These are phyloP conservation scores for Tetragnatha montana DNA, from an alignment of 2,888 invertebrate genomes.

Conservation along the genomic window DNA sequence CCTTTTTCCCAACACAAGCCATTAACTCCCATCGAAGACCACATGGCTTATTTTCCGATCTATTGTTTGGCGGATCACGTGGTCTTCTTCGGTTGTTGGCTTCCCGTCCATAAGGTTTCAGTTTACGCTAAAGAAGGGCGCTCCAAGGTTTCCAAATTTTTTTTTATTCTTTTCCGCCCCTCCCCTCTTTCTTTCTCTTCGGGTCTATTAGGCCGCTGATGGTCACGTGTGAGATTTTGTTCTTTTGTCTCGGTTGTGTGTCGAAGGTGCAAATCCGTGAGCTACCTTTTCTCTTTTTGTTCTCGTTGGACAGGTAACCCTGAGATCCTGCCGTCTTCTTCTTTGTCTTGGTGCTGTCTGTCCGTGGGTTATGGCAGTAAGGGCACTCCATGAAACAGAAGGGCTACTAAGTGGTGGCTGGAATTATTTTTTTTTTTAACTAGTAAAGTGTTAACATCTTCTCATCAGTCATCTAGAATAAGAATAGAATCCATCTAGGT, in stretches of 20 bases:
- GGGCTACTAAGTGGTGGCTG: too few relatives aligned
- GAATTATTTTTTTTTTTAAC: too few relatives aligned
- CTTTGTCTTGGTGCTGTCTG: neutral
- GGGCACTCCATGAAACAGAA: neutral
- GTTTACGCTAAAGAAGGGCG: conserved; percentile 34
- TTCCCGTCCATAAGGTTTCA: conserved; percentile 41
- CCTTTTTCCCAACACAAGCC: neutral
- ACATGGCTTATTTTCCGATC: conserved; percentile 33
- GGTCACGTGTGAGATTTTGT: conserved; percentile 21
- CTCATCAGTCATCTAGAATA: too few relatives aligned
- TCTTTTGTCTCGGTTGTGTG: conserved; percentile 34
- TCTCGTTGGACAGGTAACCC: neutral
- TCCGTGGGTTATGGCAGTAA: neutral
- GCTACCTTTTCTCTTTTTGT: neutral
- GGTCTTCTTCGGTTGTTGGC: conserved; percentile 46
- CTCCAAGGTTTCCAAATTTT: conserved; percentile 45
- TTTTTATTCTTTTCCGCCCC: neutral
- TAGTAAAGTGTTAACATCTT: too few relatives aligned
- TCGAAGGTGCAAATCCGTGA: conserved; percentile 18
- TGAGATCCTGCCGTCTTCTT: neutral
- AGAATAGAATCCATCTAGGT: too few relatives aligned
- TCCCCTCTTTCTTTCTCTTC: conserved; percentile 3
- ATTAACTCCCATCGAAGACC: neutral
- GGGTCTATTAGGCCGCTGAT: conserved; percentile 9
- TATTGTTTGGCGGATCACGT: conserved; percentile 40